phyloP scores from a whole-genome alignment of 2,888 invertebrate genomes.

The Agrenia bidenticulata region DNA sequence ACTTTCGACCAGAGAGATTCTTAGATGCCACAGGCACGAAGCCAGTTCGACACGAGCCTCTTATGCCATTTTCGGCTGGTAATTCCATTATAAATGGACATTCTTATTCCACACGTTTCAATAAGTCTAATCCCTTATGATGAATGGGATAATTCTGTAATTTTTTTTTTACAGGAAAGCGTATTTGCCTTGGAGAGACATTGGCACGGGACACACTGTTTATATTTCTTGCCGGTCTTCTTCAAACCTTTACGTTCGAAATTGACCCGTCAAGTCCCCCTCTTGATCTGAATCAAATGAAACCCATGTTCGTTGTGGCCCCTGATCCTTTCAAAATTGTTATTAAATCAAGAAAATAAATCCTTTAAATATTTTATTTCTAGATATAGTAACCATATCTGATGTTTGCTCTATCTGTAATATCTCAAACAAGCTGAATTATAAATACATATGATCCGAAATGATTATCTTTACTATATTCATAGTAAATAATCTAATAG shows the following conservation, averaged over 20 bases:
- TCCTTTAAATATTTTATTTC: too few relatives aligned
- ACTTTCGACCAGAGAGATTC: slow-evolving; percentile 36
- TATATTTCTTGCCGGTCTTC: slow-evolving; percentile 36
- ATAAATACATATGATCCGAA: too few relatives aligned
- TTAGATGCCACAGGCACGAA: slow-evolving; percentile 25
- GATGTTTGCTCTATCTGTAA: too few relatives aligned
- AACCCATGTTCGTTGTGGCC: slow-evolving; percentile 14
- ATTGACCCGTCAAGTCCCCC: slow-evolving; percentile 28
- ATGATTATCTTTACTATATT: too few relatives aligned
- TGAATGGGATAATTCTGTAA: slow-evolving; percentile 21
- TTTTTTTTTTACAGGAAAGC: slow-evolving; percentile 20
- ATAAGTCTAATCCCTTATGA: too few relatives aligned
- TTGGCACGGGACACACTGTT: slow-evolving; percentile 43
- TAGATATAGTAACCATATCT: too few relatives aligned
- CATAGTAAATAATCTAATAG: too few relatives aligned
- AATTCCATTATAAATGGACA: background rate
- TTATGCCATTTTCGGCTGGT: slow-evolving; percentile 28
- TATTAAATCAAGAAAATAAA: background rate
- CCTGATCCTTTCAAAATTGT: slow-evolving; percentile 14
- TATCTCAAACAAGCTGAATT: too few relatives aligned
- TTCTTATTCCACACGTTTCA: too few relatives aligned
- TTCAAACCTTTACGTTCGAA: slow-evolving; percentile 37
- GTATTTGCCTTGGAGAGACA: slow-evolving; percentile 44
- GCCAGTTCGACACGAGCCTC: slow-evolving; percentile 14
- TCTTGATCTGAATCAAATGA: slow-evolving; percentile 21